Evolutionary conservation across 2,888 invertebrate species (phyloP).

Genomic region (Phengaris arion): DNA sequence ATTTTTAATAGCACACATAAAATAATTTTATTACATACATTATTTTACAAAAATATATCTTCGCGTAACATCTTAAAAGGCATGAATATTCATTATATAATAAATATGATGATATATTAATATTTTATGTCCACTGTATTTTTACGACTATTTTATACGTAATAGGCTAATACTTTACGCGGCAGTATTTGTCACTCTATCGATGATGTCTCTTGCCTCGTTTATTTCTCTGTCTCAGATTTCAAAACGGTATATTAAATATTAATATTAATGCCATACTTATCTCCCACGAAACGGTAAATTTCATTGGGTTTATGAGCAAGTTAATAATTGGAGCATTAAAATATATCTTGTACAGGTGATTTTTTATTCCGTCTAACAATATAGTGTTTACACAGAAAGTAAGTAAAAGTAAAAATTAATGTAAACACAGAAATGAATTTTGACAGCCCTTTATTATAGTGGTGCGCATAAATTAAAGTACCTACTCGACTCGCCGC

Average conservation of each 20-base stretch:
- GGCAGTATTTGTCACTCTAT: constrained; percentile 14
- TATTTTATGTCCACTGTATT: constrained; percentile 10
- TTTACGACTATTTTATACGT: constrained; percentile 28
- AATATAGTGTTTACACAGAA: too few species aligned
- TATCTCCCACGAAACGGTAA: not conserved
- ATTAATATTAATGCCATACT: constrained; percentile 16
- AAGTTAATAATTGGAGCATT: not conserved
- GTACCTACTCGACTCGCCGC: too few species aligned
- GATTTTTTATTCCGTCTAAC: too few species aligned
- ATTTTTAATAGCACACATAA: not conserved
- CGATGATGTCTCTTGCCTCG: constrained; percentile 39
- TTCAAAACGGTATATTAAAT: constrained; percentile 24
- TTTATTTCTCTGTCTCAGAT: constrained; percentile 14
- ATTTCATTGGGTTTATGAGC: not conserved
- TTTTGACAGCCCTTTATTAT: too few species aligned
- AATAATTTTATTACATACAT: not conserved
- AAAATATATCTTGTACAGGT: not conserved
- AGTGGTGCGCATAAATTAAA: too few species aligned
- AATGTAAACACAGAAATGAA: too few species aligned
- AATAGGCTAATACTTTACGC: constrained; percentile 36
- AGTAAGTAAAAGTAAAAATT: too few species aligned
- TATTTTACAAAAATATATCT: not conserved
- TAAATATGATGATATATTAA: constrained; percentile 27
- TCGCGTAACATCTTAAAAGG: constrained; percentile 21
- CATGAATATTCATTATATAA: constrained; percentile 18